Base-by-base conservation (phyloP, 2,797 vertebrate genomes). In the Ficedula albicollis region DNA sequence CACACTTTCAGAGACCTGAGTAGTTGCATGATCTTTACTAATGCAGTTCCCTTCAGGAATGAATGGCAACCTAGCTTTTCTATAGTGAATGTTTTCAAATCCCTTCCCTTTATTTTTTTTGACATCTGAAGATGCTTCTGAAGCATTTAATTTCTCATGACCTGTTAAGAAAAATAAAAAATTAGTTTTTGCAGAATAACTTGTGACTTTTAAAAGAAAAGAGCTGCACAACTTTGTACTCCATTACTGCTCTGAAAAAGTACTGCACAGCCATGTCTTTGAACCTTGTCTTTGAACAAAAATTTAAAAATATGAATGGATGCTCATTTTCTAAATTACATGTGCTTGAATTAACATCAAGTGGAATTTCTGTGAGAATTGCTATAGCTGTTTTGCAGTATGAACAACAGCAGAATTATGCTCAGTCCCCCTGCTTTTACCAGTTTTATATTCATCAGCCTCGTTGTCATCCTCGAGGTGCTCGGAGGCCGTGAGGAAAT, bases 401-500 rank as follows among this genome's bases (percentile, higher is more conserved):
- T 0, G 3, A 87, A 62, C 59, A 54, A n/a, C 8, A 83, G 64
- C 59, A 85, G 51, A 88, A 88, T 88, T 54, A 73, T 7, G 27
- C 41, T 93, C 64, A 22, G 43, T 9, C 41, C 51, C 16, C 2
- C 52, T n/a, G 32, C 41, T 92, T 97, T 98, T 97, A 99, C 99
- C 99, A 15, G 98, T 98, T 98, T 97, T 98, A 63, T 96, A 97
- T 68, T 98, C 98, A 41, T 99, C 99, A 30, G 98, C 98, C 83
- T 99, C 99, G 1, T 98, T 99, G 91, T 99, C 99, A 41, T 99
- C 99, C 74, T 99, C 99, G 2, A 99, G 97, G 96, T 99, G 98
- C 95, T 99, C 99, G 0, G 99, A 99, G 11, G 99, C 99, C 0
- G 99, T 99, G 67, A 99, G 98, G 95, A 99, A 99, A 97, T 99